A percentile compares a stretch with the other conserved stretches of the same genome.
These are phyloP conservation scores for Myanophis thanlyinensis DNA, from an alignment of 2,113 vertebrate species.

Conservation along the genomic window DNA sequence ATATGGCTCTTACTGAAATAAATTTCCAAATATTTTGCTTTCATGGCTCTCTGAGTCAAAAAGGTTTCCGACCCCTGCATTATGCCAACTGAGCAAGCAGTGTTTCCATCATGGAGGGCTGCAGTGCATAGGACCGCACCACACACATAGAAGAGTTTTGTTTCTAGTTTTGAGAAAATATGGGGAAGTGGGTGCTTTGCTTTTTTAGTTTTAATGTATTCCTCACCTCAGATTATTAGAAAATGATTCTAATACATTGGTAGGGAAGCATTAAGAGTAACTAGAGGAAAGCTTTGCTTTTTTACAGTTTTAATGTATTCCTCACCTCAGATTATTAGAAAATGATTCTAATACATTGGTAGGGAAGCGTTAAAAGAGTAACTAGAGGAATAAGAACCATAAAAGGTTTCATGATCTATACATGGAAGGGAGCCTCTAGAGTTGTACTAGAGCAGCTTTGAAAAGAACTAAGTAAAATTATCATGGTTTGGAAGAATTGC, in stretches of 20 bases:
- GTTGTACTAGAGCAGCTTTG: background rate
- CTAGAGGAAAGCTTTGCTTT: background rate
- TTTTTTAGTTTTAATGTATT: background rate
- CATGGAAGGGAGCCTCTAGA: background rate
- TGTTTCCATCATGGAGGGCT: background rate
- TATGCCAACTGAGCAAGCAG: background rate
- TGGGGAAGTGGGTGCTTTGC: background rate
- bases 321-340: background rate
- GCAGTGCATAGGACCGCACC: background rate
- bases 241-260: background rate
- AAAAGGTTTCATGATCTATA: background rate
- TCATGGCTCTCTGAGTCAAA: no score
- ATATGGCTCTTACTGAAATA: no score
- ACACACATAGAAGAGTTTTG: background rate
- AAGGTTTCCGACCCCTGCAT: no score
- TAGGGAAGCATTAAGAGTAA: background rate
- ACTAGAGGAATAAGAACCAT: background rate
- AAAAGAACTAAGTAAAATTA: background rate
- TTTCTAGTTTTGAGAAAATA: background rate
- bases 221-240: background rate
- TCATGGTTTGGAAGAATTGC: no score
- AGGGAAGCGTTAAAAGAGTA: background rate
- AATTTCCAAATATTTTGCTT: no score
- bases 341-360: background rate
- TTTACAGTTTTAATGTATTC: background rate